Percentiles rank a stretch among this genome's conserved stretches.
Evolutionary conservation across 2,888 invertebrate genomes (phyloP).

Genomic region (Callinectes sapidus): DNA sequence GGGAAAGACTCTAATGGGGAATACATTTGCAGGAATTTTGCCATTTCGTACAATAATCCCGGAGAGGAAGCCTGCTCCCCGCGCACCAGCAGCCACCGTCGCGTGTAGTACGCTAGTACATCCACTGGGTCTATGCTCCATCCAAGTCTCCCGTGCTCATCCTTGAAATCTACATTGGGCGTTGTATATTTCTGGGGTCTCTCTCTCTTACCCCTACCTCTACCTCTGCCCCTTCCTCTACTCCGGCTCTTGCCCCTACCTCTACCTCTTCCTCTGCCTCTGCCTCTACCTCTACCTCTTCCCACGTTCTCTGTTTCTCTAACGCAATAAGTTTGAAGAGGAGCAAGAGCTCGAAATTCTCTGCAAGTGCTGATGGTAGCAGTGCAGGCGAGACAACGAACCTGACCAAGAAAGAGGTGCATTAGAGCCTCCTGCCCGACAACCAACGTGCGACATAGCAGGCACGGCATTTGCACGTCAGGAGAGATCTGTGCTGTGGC

Average conservation of each 20-base stretch:
- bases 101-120: slow-evolving; percentile 25
- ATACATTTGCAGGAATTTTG: slow-evolving; percentile 10
- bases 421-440: slow-evolving; percentile 16
- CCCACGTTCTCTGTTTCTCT: background rate
- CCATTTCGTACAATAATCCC: slow-evolving; percentile 29
- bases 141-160: background rate
- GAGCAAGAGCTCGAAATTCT: slow-evolving; percentile 27
- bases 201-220: background rate
- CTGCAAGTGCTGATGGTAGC: slow-evolving; percentile 3
- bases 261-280: background rate
- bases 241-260: background rate
- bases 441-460: background rate
- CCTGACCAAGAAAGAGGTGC: slow-evolving; percentile 33
- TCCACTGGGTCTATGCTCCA: slow-evolving; percentile 34
- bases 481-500: background rate
- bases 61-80: background rate
- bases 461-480: slow-evolving; percentile 14
- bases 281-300: background rate
- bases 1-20: background rate
- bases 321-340: background rate
- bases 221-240: background rate
- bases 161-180: background rate
- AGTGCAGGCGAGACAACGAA: background rate
- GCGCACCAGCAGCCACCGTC: background rate
- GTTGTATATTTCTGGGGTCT: background rate